Evolutionary conservation across 2,113 vertebrate genomes (phyloP).

Genomic region (Sarotherodon lohbergeri): DNA sequence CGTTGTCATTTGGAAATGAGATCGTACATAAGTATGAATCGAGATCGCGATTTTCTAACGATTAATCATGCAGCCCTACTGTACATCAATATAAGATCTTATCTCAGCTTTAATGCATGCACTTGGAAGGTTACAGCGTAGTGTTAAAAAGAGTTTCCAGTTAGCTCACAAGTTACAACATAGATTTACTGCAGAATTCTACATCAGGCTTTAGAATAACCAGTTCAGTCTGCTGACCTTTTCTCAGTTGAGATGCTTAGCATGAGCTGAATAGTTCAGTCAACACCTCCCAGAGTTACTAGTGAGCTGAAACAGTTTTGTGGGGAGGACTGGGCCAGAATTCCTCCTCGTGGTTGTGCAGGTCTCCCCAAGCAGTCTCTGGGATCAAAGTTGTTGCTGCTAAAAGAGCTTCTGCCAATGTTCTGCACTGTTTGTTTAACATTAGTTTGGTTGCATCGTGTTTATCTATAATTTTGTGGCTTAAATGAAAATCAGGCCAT

Average conservation of each 20-base stretch:
- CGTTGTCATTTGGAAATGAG: too few relatives aligned
- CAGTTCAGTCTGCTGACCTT: background rate
- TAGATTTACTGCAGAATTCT: background rate
- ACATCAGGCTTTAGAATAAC: background rate
- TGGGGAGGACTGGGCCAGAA: background rate
- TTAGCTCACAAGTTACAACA: background rate
- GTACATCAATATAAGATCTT: background rate
- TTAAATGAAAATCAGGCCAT: background rate
- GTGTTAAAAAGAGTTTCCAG: background rate
- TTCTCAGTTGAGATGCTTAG: background rate
- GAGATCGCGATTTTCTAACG: too few relatives aligned
- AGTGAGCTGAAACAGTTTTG: background rate
- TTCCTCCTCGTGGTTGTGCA: background rate
- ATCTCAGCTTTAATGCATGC: background rate
- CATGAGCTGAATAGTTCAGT: background rate
- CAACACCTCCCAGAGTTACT: background rate
- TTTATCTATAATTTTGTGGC: background rate
- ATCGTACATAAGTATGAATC: too few relatives aligned
- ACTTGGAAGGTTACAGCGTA: background rate
- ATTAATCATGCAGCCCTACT: too few relatives aligned
- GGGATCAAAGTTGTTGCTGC: background rate
- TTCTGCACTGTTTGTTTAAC: background rate
- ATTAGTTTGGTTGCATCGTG: too few relatives aligned
- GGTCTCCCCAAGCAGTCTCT: background rate
- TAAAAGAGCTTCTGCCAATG: background rate